Evolutionary conservation across 1,140 invertebrate genomes (phyloP), one percentile per base, ranked within the genome.

Genomic region (Trypoxylus dichotomus): DNA sequence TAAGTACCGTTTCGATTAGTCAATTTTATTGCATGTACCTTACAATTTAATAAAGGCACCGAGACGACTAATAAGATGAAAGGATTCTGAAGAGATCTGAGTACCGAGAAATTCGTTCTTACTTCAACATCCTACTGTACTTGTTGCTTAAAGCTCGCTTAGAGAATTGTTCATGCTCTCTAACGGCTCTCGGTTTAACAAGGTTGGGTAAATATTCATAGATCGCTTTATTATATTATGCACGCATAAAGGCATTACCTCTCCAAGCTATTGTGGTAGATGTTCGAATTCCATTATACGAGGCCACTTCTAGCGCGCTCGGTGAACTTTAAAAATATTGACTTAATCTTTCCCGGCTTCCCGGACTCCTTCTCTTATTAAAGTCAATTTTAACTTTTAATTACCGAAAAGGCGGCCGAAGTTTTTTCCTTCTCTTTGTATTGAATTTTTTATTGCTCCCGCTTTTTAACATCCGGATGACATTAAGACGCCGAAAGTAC

Each of bases 311-410:
- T 19, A 15, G 7, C 47, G 19, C 47, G 19, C 15, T 54, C 19
- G 47, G 11, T 5, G 19, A 54, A 54, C 13, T 54, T 54, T 54
- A 54, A 54, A 54, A 54, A 54, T 54, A 54, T 54, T 19, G 47
- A 54, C 47, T 54, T 54, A 54, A 54, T 54, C 19, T 54, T 54
- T 54, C 47, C 19, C 47, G 47, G 6, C 47, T n/a, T 54, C 47
- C 47, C 47, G 32, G 19, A 54, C 47, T 54, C 19, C 47, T 54
- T 54, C 7, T 54, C 47, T 54, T 54, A 54, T 54, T 54, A 54
- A 54, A 54, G 47, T 19, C 47, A 54, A 54, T 54, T 54, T 54
- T 54, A 54, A 54, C 47, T 54, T 54, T 54, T 54, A 54, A 54
- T 54, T 54, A 54, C 47, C 19, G 47, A 54, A 19, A n/a, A 19